Base-by-base conservation (phyloP, 2,113 vertebrate species). In the Labeo rohita region DNA sequence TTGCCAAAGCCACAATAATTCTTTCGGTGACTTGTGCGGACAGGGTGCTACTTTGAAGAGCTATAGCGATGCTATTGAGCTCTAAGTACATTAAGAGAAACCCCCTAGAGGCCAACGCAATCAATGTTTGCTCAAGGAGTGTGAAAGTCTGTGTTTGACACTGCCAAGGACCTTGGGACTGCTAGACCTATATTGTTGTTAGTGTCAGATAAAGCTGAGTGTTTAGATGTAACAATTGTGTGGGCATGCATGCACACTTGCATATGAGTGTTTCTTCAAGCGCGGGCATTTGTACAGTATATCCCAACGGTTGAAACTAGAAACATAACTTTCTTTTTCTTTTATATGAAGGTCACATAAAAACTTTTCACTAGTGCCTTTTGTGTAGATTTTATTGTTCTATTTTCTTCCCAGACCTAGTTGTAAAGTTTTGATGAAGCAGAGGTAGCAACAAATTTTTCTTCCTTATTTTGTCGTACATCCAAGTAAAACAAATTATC, bases 1-100 rank as follows among this genome's bases (percentile, higher is more conserved):
- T 73, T 88, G 78, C 84, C 79, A 83, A 70, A 77, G 66, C 77
- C 61, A 75, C 61, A 76, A 65, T 84, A 77, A 89, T 84, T 84
- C 47, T 52, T 49, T 15, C 23, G 9, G 75, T 80, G 76, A 80
- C 81, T 59, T 82, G 85, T 75, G 56, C 2, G 21, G 74, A 66
- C 15, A 18, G 52, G 68, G 36, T 73, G 28, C 50, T 72, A 43
- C 81, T 83, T 83, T 84, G 76, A 83, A 73, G 85, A 74, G 39
- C 59, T 63, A 43, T 59, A 45, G 78, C 47, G 12, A 52, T 39
- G 43, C 50, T 82, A 50, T 70, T 82, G 63, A 82, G 23, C 65
- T 70, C 28, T 52, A 82, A 82, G 80, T 82, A 52, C 63, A 70
- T 82, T 68, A 82, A 21, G 45, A 82, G 52, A 78, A 81, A 66